Evolutionary conservation across 2,797 vertebrate genomes (phyloP), one percentile per base, ranked within the genome.

Genomic region (Xerus rutilus): DNA sequence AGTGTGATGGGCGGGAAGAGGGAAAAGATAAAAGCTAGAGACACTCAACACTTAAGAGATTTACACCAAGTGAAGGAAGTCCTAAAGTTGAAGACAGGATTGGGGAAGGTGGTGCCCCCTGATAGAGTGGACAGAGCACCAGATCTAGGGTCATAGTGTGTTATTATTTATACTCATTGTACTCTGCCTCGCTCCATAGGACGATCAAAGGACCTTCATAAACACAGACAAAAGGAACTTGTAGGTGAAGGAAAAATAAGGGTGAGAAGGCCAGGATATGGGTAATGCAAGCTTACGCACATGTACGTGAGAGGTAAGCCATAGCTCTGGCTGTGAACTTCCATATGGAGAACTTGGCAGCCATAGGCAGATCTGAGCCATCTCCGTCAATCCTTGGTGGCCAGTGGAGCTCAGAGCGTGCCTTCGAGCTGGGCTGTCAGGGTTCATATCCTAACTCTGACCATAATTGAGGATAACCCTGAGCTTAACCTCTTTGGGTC

Each of bases 401-500:
- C 21, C 49, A 32, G 62, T 49, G 39, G 72, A 78, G 57, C 78
- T 73, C 84, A 70, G 64, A 23, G n/a, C 9, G 25, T 15, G 9
- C 62, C 43, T 74, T 43, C 83, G 77, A 82, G 82, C 7, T 45
- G 70, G 79, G 54, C 49, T 64, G 49, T 81, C 32, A 47, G n/a
- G 12, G 43, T 86, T 91, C 91, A 79, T 47, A 89, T 83, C 54
- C 59, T 35, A 73, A 43, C n/a, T 70, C 20, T 49, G 83, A 49
- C 79, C 49, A 7, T 76, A 64, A 94, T 6, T 86, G 57, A 91
- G 47, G 69, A 74, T 1, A 12, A 79, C 7, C 1, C 57, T 20
- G 67, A 77, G 84, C 35, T 91, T 91, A 54, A 87, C 32, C 47
- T 81, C 43, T 76, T 83, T 94, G 73, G 72, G 77, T n/a, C 92